Percentiles rank a stretch among this genome's conserved stretches.
phyloP scores from a whole-genome alignment of 2,888 invertebrate genomes.

The Apantesis nais region DNA sequence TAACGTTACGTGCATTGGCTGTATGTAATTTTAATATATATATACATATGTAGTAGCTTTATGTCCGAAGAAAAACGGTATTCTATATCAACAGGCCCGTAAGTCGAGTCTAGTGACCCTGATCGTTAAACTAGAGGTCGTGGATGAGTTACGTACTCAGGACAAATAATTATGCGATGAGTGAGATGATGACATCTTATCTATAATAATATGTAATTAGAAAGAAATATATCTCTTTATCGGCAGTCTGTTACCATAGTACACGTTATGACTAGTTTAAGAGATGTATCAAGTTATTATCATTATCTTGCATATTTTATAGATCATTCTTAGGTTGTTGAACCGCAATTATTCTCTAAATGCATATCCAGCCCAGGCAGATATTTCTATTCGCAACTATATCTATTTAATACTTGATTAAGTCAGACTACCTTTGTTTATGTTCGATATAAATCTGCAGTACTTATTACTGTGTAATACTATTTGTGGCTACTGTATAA shows the following conservation, averaged over 20 bases:
- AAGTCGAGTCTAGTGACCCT: not conserved
- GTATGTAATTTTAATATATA: too few species aligned
- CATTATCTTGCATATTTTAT: not conserved
- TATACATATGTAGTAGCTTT: too few species aligned
- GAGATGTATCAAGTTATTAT: not conserved
- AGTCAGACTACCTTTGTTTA: conserved; percentile 33
- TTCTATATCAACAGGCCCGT: not conserved
- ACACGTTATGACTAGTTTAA: not conserved
- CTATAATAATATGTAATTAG: not conserved
- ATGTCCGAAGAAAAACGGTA: not conserved
- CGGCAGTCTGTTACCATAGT: not conserved
- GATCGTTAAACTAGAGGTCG: not conserved
- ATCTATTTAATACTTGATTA: conserved; percentile 39
- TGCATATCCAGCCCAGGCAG: not conserved
- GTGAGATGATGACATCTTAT: not conserved
- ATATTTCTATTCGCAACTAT: conserved; percentile 26
- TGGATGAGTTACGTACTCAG: not conserved
- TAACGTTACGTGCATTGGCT: not conserved
- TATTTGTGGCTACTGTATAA: conserved; percentile 13
- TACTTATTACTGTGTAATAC: not conserved
- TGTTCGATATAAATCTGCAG: conserved; percentile 30
- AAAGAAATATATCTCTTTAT: too few species aligned
- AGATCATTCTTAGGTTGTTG: not conserved
- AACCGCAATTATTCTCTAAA: conserved; percentile 16
- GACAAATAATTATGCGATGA: not conserved